Evolutionary conservation across 1,140 invertebrate genomes (phyloP), one percentile per base, ranked within the genome.

Genomic region (Orius laevigatus): DNA sequence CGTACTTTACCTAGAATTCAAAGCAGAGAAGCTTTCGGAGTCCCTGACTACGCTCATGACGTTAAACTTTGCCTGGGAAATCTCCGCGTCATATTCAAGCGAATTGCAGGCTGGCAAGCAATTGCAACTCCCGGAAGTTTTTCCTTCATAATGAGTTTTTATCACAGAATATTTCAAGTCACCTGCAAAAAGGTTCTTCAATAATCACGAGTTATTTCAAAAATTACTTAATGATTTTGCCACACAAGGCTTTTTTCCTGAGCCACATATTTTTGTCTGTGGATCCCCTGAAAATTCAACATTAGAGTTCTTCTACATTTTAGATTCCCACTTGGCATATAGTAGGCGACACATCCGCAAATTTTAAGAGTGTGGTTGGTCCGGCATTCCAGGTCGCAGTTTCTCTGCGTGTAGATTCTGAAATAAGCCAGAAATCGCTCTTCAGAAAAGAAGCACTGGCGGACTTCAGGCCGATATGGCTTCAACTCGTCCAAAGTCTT

Each of bases 71-170:
- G 74, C 76, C 57, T 78, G 75, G 0, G 76, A 78, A 2, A 73
- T 76, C 61, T 79, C 76, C 0, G 73, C 71, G 50, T 77, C 71
- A 56, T 80, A 81, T 6, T 69, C 66, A 1, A 80, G 66, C 2
- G 76, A 74, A 1, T 74, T 78, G 54, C 79, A 81, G 0, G 74
- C 68, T 1, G 76, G 77, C 48, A 81, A 60, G 56, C 79, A 81
- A 54, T 74, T 68, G 57, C 78, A 80, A 25, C 25, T 25, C 8
- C 8, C 25, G 3, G 8, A 25, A 25, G 25, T 25, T 3, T 25
- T 25, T 3, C 25, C 8, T 25, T 25, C 25, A 25, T 25, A 25
- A 25, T 25, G 8, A 4, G 25, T 25, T 8, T 25, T 25, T 8
- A 25, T 25, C 25, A 8, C 25, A 4, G 25, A 25, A 25, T 25